Evolutionary conservation across 2,888 invertebrate species (phyloP).

Genomic region (Plebejus anna): DNA sequence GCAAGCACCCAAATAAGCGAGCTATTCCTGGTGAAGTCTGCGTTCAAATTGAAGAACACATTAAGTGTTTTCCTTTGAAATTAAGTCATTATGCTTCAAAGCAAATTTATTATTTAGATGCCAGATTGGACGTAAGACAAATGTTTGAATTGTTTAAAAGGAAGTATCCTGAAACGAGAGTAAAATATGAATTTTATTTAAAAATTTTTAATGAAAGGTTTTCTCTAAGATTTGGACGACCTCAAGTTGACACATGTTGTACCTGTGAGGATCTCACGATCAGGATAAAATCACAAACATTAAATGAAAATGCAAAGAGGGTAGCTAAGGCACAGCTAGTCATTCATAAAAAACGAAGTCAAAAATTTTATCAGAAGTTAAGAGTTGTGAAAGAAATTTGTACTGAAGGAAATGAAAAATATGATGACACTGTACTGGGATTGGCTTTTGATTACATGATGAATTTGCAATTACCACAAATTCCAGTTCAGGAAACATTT

Average conservation of each 20-base stretch:
- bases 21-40: not conserved
- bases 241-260: conserved; percentile 33
- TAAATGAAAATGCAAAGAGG: conserved; percentile 31
- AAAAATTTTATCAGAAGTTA: conserved; percentile 34
- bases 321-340: conserved; percentile 31
- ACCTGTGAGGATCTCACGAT: conserved; percentile 32
- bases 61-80: not conserved
- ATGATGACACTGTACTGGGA: conserved; percentile 9
- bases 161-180: conserved; percentile 24
- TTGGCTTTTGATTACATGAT: conserved; percentile 8
- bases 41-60: conserved; percentile 14
- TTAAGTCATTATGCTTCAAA: conserved; percentile 1
- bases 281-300: conserved; percentile 16
- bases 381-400: not conserved
- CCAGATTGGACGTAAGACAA: conserved; percentile 16
- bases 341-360: conserved; percentile 33
- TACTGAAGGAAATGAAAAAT: not conserved
- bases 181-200: conserved; percentile 29
- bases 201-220: conserved; percentile 33
- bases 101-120: not conserved
- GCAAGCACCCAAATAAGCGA: too few relatives aligned
- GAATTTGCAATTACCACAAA: too few relatives aligned
- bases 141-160: conserved; percentile 15
- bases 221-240: conserved; percentile 33
- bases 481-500: too few relatives aligned